phyloP scores from a whole-genome alignment of 2,888 invertebrate species.

The Shargacucullia verbasci region DNA sequence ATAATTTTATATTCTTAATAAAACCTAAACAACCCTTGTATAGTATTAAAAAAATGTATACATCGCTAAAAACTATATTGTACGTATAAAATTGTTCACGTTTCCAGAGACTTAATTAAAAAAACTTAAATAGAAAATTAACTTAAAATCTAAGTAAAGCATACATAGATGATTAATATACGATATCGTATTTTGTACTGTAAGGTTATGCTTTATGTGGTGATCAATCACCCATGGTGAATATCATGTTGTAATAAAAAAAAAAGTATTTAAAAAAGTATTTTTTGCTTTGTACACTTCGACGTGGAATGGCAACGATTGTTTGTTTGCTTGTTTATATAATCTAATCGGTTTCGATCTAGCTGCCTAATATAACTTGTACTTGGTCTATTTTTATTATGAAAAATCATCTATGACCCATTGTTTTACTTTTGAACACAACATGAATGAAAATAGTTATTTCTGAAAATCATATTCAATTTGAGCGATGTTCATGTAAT shows the following conservation, averaged over 20 bases:
- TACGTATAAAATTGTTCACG: conserved; percentile 75
- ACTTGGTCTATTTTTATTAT: conserved; percentile 58
- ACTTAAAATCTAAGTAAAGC: conserved; percentile 82
- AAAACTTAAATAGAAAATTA: conserved; percentile 65
- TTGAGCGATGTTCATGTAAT: conserved; percentile 30
- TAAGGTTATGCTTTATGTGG: conserved; percentile 76
- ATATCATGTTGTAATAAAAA: conserved; percentile 21
- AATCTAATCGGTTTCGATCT: conserved; percentile 57
- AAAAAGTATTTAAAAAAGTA: conserved; percentile 17
- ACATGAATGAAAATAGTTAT: conserved; percentile 1
- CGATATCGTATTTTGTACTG: conserved; percentile 87
- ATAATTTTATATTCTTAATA: conserved; percentile 73
- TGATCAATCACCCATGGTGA: conserved; percentile 28
- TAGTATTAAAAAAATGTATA: conserved; percentile 68
- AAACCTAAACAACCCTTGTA: conserved; percentile 74
- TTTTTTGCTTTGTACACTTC: conserved; percentile 60
- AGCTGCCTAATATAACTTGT: conserved; percentile 68
- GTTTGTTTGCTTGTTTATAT: conserved; percentile 32
- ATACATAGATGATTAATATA: conserved; percentile 83
- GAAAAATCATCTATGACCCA: conserved; percentile 37
- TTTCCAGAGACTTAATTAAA: conserved; percentile 63
- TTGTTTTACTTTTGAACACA: conserved; percentile 16
- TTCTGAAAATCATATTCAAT: conserved; percentile 14
- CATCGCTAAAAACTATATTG: conserved; percentile 69
- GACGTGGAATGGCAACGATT: conserved; percentile 67